Base-by-base conservation (phyloP, 2,888 invertebrate species). In the Heliconius sara region DNA sequence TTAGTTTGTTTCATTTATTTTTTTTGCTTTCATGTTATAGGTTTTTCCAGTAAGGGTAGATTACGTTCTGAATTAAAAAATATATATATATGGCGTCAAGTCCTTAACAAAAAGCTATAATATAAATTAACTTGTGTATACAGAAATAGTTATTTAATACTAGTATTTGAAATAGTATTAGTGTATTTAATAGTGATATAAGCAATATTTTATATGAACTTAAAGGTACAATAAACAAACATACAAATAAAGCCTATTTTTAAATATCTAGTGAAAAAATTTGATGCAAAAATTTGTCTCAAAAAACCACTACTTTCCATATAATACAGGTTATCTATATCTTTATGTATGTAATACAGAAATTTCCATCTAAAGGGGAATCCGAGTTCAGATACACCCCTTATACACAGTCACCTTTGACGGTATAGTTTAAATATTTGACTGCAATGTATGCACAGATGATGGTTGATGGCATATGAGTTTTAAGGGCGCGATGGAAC, bases 351-450 rank as follows among this genome's bases (percentile, higher is more conserved):
- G 13, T 67, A 57, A 60, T 57, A 34, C 57, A 43, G 30, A 68
- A 78, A 74, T 74, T 67, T 60, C 34, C 27, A 78, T 68, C 43
- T 39, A 75, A 47, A 74, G 74, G 80, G 78, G 76, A 70, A 70
- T 57, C 57, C 60, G 72, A 27, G 70, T 60, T 34, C 70, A 73
- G 39, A 75, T 79, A 76, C 78, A 67, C 81, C 81, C 83, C 76
- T 80, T 80, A 79, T 74, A 75, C 79, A 76, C 74, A 43, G 78
- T 80, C 83, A 83, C 81, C 83, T 84, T 84, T 83, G 82, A 83
- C 80, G 82, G 80, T 80, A 79, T 76, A 80, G 81, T 82, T 81
- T 76, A 76, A 76, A 74, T 80, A 78, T 81, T 80, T 78, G 77
- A 76, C 80, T 80, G 78, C 79, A 81, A 75, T 79, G 71, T 81